A percentile compares a stretch with the other conserved stretches of the same genome.
phyloP scores from a whole-genome alignment of 2,888 invertebrate species.

The Gastrophysa polygoni region DNA sequence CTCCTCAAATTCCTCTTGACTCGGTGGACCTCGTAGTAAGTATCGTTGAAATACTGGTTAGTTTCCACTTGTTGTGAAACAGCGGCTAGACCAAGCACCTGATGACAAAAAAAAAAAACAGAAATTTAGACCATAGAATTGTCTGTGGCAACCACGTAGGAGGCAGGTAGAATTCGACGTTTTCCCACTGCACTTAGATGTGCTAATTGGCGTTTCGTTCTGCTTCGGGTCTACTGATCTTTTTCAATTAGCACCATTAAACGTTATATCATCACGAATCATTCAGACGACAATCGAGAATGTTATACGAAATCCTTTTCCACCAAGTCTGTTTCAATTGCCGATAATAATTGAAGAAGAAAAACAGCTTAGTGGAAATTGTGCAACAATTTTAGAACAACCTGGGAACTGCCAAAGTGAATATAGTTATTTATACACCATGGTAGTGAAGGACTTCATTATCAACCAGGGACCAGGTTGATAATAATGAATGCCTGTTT shows the following conservation, averaged over 20 bases:
- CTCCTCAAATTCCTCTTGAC: conserved; percentile 45
- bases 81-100: conserved; percentile 68
- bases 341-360: too few relatives aligned
- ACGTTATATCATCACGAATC: conserved; percentile 11
- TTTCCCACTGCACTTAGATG: conserved; percentile 12
- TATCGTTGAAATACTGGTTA: conserved; percentile 52
- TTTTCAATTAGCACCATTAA: conserved; percentile 13
- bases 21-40: conserved; percentile 45
- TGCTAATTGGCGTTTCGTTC: conserved; percentile 4
- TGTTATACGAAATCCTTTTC: too few relatives aligned
- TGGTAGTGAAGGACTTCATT: too few relatives aligned
- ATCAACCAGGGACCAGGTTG: too few relatives aligned
- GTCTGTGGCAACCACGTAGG: too few relatives aligned
- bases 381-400: too few relatives aligned
- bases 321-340: too few relatives aligned
- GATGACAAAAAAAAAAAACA: conserved; percentile 45
- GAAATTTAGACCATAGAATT: too few relatives aligned
- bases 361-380: too few relatives aligned
- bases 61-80: conserved; percentile 56
- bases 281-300: conserved; percentile 6
- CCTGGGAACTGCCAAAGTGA: too few relatives aligned
- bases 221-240: conserved; percentile 9
- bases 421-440: too few relatives aligned
- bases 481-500: too few relatives aligned
- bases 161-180: background rate